Conservation (phyloP, 2,888 invertebrate genomes). For the Macrophya alboannulata region DNA sequence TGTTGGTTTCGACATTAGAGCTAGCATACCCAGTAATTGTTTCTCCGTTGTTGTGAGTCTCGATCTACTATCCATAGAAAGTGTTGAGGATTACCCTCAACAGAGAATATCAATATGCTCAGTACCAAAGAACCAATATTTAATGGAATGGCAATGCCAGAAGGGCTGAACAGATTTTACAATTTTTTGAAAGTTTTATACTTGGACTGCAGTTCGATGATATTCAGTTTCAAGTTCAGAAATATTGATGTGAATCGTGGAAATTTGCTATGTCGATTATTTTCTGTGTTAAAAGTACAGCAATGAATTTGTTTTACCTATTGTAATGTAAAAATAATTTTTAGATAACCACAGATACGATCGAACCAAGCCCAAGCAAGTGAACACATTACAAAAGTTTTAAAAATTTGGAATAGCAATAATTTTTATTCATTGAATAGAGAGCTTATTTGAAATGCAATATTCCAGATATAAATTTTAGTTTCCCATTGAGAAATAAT, state of each 20-base stretch:
- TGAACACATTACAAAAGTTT: background rate
- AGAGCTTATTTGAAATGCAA: background rate
- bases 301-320: too few relatives aligned
- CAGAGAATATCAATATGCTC: background rate
- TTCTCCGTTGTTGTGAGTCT: background rate
- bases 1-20: background rate
- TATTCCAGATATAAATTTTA: background rate
- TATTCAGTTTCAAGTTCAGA: too few relatives aligned
- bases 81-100: background rate
- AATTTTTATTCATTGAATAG: conserved; percentile 13
- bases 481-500: background rate
- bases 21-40: background rate
- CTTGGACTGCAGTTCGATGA: background rate
- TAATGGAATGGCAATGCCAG: background rate
- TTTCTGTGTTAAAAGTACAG: too few relatives aligned
- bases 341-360: too few relatives aligned
- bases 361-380: background rate
- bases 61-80: conserved; percentile 15
- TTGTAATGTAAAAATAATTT: too few relatives aligned
- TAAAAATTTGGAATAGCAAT: background rate
- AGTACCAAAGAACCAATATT: background rate
- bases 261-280: too few relatives aligned
- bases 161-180: background rate
- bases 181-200: background rate
- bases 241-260: too few relatives aligned